These are phyloP conservation scores for Ictalurus punctatus DNA, from an alignment of 2,113 vertebrate species.

Conservation along the genomic window DNA sequence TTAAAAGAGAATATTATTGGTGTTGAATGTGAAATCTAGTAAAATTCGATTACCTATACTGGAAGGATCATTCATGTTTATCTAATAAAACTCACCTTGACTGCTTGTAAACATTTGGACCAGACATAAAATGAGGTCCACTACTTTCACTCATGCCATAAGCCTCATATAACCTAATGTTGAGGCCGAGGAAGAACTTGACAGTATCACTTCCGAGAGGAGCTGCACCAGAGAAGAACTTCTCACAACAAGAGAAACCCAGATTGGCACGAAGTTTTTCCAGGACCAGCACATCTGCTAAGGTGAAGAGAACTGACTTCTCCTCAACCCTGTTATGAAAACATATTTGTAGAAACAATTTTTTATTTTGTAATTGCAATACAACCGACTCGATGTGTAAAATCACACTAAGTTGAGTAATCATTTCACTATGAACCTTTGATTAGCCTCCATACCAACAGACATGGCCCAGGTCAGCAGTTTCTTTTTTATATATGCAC, in stretches of 20 bases:
- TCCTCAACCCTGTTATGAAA: constrained; percentile 70
- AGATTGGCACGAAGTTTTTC: constrained; percentile 78
- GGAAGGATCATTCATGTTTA: background rate
- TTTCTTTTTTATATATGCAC: constrained; percentile 81
- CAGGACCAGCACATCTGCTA: constrained; percentile 81
- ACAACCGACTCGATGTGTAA: background rate
- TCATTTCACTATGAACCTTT: constrained; percentile 69
- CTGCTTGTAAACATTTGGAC: constrained; percentile 72
- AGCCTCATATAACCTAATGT: constrained; percentile 81
- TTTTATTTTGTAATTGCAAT: background rate
- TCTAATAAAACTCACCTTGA: constrained; percentile 69
- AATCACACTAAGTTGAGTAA: background rate
- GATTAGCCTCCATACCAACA: constrained; percentile 78
- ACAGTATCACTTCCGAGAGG: constrained; percentile 79
- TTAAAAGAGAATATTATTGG: background rate
- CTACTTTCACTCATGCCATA: constrained; percentile 89
- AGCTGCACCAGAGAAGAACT: constrained; percentile 83
- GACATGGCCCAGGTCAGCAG: constrained; percentile 86
- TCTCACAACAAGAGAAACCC: constrained; percentile 81
- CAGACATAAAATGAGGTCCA: constrained; percentile 86
- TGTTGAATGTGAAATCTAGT: background rate
- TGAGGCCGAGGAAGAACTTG: constrained; percentile 83
- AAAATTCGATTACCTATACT: background rate
- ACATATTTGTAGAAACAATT: background rate
- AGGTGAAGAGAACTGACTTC: constrained; percentile 73